Evolutionary conservation across 2,113 vertebrate genomes (phyloP).

Genomic region (Atractosteus spatula): DNA sequence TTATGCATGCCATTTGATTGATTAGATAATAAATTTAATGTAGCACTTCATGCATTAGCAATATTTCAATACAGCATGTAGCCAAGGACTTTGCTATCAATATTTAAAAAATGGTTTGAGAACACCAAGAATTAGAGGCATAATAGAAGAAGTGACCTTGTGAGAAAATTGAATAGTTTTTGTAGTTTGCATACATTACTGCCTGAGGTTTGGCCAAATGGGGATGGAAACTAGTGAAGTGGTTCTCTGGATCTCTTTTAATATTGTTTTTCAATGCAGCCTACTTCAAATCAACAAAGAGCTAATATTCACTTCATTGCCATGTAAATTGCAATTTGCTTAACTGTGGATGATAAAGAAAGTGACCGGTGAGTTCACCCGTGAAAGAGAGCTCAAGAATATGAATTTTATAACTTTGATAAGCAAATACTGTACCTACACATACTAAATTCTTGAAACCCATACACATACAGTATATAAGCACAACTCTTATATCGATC

Average conservation of each 20-base stretch:
- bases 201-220: background rate
- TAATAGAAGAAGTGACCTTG: constrained; percentile 63
- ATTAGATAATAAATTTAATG: constrained; percentile 78
- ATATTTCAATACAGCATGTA: constrained; percentile 68
- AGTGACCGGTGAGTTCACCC: background rate
- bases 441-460: no score
- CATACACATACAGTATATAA: no score
- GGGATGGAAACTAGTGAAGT: background rate
- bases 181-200: constrained; percentile 19
- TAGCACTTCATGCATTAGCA: constrained; percentile 76
- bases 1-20: constrained; percentile 70
- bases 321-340: background rate
- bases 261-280: background rate
- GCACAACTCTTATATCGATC: no score
- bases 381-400: background rate
- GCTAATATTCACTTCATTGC: constrained; percentile 1
- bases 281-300: constrained; percentile 14
- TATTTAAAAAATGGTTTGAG: constrained; percentile 54
- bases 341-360: constrained; percentile 3
- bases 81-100: constrained; percentile 63
- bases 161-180: constrained; percentile 39
- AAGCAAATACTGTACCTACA: no score
- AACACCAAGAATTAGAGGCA: constrained; percentile 55
- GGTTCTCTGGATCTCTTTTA: background rate
- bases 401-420: background rate